Evolutionary conservation across 2,797 vertebrate species (phyloP).

Genomic region (Pseudomugil tenellus): DNA sequence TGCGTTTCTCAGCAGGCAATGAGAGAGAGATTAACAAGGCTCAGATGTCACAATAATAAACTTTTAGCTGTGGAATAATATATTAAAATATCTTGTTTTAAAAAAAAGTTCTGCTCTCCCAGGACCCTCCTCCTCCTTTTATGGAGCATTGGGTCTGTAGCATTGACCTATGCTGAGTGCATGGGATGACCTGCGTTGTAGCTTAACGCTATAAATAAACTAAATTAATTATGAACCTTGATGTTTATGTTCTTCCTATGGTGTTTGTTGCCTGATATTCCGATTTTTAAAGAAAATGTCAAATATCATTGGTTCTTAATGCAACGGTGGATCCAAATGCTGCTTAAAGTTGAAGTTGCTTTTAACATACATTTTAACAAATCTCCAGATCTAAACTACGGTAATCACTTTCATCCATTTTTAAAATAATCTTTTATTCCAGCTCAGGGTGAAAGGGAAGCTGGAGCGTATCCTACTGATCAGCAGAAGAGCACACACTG

Average conservation of each 20-base stretch:
- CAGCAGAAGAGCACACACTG: too few species aligned
- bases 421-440: too few species aligned
- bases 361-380: not conserved
- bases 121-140: not conserved
- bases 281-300: not conserved
- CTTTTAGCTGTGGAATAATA: not conserved
- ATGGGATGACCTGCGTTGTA: not conserved
- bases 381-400: not conserved
- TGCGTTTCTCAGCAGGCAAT: not conserved
- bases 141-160: not conserved
- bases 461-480: too few species aligned
- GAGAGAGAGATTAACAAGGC: too few species aligned
- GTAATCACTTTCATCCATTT: not conserved
- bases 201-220: not conserved
- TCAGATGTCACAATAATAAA: not conserved
- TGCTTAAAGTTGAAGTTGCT: slow-evolving; percentile 1
- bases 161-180: not conserved
- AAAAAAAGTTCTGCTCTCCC: not conserved
- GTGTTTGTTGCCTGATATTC: slow-evolving; percentile 5
- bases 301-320: not conserved
- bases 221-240: not conserved
- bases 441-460: too few species aligned
- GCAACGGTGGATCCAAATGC: not conserved
- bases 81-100: not conserved
- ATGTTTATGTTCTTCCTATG: not conserved